Base-by-base conservation (phyloP, 2,888 invertebrate species). In the Cephus sareptanus region DNA sequence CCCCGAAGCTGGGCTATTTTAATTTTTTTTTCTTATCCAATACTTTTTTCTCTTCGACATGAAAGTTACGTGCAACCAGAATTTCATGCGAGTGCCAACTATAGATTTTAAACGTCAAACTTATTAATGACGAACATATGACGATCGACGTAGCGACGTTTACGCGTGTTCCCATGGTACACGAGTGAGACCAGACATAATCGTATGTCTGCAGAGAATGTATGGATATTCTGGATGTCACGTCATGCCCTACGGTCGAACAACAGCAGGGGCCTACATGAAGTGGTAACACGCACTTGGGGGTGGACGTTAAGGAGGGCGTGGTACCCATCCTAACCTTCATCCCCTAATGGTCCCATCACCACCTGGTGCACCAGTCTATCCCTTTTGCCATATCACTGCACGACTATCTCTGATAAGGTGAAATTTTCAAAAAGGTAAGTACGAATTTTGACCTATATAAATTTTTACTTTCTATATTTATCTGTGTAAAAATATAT, bases 211-310 rank as follows among this genome's bases (percentile, higher is more conserved):
- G 71, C 73, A 76, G 76, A 75, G 74, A 77, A 68, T 76, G 78
- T 56, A 70, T 76, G 73, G 69, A 78, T 76, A 80, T 77, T 77
- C 76, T 82, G 75, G 79, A 80, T 81, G 80, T 81, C 79, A 74
- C 80, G 75, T 81, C 77, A 68, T 79, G 81, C 78, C 79, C 70
- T 71, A 69, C 75, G 77, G 75, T 78, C 40, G 35, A 75, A 81
- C 82, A 77, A 76, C 78, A 77, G 78, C 78, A 78, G 77, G 77
- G 56, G 15, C 2, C 56, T 56, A 9, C 23, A 56, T 56, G 76
- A 74, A 69, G n/a, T 34, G 35, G 33, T 40, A 75, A 75, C 73
- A 83, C 86, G 87, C 86, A 86, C 85, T 86, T 86, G 86, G 81
- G 81, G 79, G 78, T 75, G 74, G 81, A 80, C 81, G 77, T 79